Conservation (phyloP, 2,888 invertebrate species). For the Argyra leucocephala region DNA sequence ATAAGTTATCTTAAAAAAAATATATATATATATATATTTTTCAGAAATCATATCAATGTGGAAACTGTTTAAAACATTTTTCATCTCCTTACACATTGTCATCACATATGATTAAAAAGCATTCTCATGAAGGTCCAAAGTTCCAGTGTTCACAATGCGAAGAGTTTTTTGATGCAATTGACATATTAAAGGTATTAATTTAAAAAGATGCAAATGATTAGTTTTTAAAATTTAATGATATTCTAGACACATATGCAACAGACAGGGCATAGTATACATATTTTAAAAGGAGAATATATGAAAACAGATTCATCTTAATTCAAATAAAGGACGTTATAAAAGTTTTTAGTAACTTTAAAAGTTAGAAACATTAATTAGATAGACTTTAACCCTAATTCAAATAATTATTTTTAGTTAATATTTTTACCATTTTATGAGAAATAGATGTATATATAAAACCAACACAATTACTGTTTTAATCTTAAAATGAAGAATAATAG, state of each 20-base stretch:
- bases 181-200: slow-evolving; percentile 47
- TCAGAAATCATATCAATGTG: slow-evolving; percentile 36
- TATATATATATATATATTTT: slow-evolving; percentile 10
- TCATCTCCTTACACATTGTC: slow-evolving; percentile 37
- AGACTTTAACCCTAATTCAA: not conserved
- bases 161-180: slow-evolving; percentile 51
- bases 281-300: not conserved
- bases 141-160: slow-evolving; percentile 49
- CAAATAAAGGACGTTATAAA: not conserved
- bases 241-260: not conserved
- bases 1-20: slow-evolving; percentile 9
- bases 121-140: slow-evolving; percentile 36
- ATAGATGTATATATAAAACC: too few species aligned
- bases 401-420: not conserved
- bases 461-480: too few species aligned
- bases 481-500: too few species aligned
- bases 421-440: not conserved
- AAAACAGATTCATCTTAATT: not conserved
- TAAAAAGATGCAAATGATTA: not conserved
- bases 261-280: not conserved
- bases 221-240: not conserved
- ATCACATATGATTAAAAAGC: slow-evolving; percentile 40
- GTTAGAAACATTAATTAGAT: not conserved
- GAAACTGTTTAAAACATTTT: slow-evolving; percentile 43
- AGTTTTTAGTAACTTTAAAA: not conserved